Conservation (phyloP, 2,113 vertebrate species). For the Gallinago undulata region DNA sequence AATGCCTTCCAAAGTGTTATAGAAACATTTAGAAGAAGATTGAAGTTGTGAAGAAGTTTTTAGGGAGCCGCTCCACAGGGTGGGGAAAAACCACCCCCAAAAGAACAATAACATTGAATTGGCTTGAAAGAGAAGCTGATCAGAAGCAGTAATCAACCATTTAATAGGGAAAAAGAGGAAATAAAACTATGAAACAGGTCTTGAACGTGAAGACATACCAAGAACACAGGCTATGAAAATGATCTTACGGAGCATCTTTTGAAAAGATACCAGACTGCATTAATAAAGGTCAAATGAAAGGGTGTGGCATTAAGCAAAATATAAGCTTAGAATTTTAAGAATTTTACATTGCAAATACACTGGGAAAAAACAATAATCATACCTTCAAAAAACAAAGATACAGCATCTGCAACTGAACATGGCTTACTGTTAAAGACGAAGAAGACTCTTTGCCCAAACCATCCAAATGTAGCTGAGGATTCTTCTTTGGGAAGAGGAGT, state of each 20-base stretch:
- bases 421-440: neutral
- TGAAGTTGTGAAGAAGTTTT: neutral
- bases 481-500: neutral
- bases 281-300: neutral
- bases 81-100: no score
- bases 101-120: neutral
- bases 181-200: neutral
- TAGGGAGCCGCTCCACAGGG: no score
- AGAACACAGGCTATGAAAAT: neutral
- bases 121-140: neutral
- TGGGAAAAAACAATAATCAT: neutral
- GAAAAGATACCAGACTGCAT: neutral
- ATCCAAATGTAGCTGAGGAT: neutral
- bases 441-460: neutral
- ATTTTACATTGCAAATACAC: no score
- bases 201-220: neutral
- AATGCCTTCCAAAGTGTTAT: neutral
- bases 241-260: neutral
- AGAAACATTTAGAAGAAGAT: neutral
- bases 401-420: neutral
- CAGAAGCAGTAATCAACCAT: neutral
- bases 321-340: no score
- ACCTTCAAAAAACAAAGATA: neutral
- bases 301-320: neutral
- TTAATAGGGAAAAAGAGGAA: neutral